Percentiles rank a stretch among this genome's conserved stretches.
These are phyloP conservation scores for Bombyx mori DNA, from an alignment of 1,140 invertebrate species.

Conservation along the genomic window DNA sequence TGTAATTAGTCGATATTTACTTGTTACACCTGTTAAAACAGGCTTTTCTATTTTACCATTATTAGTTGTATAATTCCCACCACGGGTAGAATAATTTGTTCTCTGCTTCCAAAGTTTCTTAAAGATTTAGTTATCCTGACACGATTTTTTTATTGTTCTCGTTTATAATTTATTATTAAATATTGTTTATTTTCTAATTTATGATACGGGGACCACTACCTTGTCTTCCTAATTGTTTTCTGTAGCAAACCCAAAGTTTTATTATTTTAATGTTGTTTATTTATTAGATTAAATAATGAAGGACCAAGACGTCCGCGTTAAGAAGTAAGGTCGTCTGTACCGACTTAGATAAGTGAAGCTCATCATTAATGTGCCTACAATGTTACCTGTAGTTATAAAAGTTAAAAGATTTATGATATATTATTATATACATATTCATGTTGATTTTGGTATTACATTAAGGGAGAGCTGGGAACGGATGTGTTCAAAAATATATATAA, in stretches of 20 bases:
- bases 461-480: slow-evolving; percentile 23
- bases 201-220: slow-evolving; percentile 41
- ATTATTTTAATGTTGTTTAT: slow-evolving; percentile 51
- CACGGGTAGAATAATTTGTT: slow-evolving; percentile 30
- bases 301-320: slow-evolving; percentile 13
- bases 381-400: slow-evolving; percentile 66
- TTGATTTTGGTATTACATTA: slow-evolving; percentile 32
- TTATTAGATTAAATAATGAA: slow-evolving; percentile 44
- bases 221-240: slow-evolving; percentile 52
- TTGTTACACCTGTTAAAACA: slow-evolving; percentile 4
- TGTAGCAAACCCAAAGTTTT: slow-evolving; percentile 60
- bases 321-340: slow-evolving; percentile 3
- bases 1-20: slow-evolving; percentile 35
- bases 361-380: slow-evolving; percentile 64
- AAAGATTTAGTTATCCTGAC: slow-evolving; percentile 12
- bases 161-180: slow-evolving; percentile 27
- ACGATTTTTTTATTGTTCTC: slow-evolving; percentile 21
- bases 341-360: neutral
- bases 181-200: slow-evolving; percentile 20
- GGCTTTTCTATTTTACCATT: slow-evolving; percentile 19
- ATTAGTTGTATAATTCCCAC: slow-evolving; percentile 19
- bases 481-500: slow-evolving; percentile 45
- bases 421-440: slow-evolving; percentile 29
- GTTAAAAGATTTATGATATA: slow-evolving; percentile 37
- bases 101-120: neutral